Conservation (phyloP, 2,888 invertebrate genomes). For the Polyommatus icarus region DNA sequence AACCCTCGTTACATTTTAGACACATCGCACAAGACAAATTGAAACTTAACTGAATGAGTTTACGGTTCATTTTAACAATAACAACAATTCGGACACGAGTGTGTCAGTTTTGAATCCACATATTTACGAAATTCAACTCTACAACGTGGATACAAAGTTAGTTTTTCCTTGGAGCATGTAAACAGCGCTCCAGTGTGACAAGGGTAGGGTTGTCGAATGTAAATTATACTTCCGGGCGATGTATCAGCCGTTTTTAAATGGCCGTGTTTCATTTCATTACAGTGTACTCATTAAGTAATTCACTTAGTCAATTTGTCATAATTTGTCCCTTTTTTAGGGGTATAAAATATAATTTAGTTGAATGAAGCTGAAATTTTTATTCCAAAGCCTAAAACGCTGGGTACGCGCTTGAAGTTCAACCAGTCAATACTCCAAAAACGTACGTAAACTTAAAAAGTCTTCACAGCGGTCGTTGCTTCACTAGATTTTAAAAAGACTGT, state of each 20-base stretch:
- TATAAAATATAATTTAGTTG: background rate
- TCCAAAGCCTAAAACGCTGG: no score
- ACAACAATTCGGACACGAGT: background rate
- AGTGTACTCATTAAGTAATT: conserved; percentile 19
- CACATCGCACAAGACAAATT: background rate
- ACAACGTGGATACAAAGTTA: background rate
- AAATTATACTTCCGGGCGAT: conserved; percentile 11
- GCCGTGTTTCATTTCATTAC: background rate
- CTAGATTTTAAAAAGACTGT: no score
- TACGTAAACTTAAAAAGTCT: no score
- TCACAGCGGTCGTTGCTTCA: no score
- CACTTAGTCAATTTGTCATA: conserved; percentile 18
- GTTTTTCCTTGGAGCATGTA: background rate
- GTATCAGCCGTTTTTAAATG: conserved; percentile 22
- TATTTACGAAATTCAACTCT: background rate
- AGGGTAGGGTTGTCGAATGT: conserved; percentile 22
- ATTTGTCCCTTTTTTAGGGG: background rate
- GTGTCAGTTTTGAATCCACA: background rate
- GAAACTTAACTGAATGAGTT: background rate
- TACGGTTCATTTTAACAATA: background rate
- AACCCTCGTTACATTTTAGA: conserved; percentile 11
- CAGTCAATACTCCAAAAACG: no score
- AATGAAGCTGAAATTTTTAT: background rate
- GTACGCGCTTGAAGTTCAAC: no score
- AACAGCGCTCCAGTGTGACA: background rate